A percentile compares a stretch with the other conserved stretches of the same genome.
These are phyloP conservation scores for Chaitophorus viminalis DNA, from an alignment of 2,888 invertebrate species.

Conservation along the genomic window DNA sequence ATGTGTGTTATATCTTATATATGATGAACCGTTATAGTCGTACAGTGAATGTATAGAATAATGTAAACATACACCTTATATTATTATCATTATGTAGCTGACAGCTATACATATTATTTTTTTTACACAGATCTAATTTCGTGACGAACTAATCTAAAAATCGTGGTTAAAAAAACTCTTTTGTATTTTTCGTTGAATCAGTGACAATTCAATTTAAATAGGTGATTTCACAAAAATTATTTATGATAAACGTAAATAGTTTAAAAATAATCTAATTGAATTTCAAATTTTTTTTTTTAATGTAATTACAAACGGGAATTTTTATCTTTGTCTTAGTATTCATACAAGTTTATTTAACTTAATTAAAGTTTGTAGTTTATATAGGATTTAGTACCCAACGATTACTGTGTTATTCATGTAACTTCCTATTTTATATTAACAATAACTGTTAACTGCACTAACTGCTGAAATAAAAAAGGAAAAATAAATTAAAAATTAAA, in stretches of 20 bases:
- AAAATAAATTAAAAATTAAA: too few species aligned
- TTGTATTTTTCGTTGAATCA: neutral
- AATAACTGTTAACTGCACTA: too few species aligned
- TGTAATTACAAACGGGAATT: neutral
- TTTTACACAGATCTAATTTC: slow-evolving; percentile 12
- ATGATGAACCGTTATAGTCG: slow-evolving; percentile 33
- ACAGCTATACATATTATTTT: neutral
- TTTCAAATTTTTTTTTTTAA: neutral
- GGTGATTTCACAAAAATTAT: neutral
- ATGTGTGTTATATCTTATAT: neutral
- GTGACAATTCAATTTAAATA: neutral
- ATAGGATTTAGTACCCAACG: too few species aligned
- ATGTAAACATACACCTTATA: slow-evolving; percentile 41
- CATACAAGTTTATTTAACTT: too few species aligned
- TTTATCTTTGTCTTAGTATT: too few species aligned
- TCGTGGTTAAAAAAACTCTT: neutral
- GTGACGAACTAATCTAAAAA: slow-evolving; percentile 40
- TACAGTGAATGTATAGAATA: slow-evolving; percentile 37
- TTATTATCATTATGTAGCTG: slow-evolving; percentile 20
- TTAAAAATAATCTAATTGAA: neutral
- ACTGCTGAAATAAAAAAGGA: too few species aligned
- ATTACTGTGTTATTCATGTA: too few species aligned
- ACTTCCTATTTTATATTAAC: too few species aligned
- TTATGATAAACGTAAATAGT: neutral
- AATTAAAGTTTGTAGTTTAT: too few species aligned